These are phyloP conservation scores for Turdus rufiventris DNA, from an alignment of 2,113 vertebrate species.

Conservation along the genomic window DNA sequence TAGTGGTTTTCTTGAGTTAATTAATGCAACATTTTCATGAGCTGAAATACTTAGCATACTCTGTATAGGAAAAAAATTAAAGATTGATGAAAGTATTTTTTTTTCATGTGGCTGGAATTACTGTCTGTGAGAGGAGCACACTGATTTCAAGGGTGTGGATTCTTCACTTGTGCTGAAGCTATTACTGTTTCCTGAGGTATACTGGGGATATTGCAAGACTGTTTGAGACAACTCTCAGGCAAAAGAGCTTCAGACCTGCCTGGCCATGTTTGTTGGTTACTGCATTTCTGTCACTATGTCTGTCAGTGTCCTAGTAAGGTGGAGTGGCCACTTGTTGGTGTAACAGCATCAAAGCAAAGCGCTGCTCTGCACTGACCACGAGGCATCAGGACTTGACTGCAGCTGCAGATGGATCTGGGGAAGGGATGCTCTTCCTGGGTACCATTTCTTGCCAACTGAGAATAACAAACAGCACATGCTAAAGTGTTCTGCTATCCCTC, in stretches of 20 bases:
- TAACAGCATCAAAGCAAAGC: not conserved
- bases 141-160: not conserved
- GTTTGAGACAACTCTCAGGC: not conserved
- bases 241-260: not conserved
- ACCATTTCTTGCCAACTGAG: not conserved
- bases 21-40: not conserved
- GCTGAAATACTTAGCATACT: not conserved
- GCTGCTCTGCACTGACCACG: not conserved
- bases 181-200: not conserved
- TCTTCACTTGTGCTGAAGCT: not conserved
- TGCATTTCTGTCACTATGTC: not conserved
- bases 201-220: not conserved
- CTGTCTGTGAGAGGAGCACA: accelerated
- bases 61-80: not conserved
- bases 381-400: not conserved
- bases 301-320: not conserved
- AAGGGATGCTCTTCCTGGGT: not conserved
- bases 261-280: no score
- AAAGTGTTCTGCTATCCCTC: not conserved
- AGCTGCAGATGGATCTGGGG: not conserved
- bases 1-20: not conserved
- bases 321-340: not conserved
- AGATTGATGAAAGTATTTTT: not conserved
- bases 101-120: not conserved
- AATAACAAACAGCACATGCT: not conserved